Evolutionary conservation across 1,140 invertebrate species (phyloP).

Genomic region (Nautilus pompilius): DNA sequence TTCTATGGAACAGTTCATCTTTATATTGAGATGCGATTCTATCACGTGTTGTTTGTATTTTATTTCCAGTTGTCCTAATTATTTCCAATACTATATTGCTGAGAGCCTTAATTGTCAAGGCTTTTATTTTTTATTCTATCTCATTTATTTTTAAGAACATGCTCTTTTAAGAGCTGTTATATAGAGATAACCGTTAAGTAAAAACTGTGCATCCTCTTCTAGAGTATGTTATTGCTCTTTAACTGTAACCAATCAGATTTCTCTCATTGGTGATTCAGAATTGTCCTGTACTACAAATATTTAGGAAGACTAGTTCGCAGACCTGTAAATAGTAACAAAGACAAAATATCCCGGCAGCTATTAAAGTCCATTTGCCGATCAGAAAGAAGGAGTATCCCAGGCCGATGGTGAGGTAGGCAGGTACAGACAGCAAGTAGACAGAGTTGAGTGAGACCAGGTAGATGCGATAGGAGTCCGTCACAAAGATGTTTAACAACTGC

Average conservation of each 20-base stretch:
- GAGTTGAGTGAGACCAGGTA: constrained; percentile 14
- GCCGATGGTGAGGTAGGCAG: constrained; percentile 16
- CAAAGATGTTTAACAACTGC: constrained; percentile 18
- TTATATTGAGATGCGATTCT: too few relatives aligned
- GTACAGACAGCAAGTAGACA: constrained; percentile 17
- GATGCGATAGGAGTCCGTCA: constrained; percentile 14
- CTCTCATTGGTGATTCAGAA: too few relatives aligned
- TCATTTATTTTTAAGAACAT: not conserved
- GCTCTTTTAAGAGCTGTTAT: not conserved
- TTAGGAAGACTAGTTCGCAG: not conserved
- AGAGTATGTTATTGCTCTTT: too few relatives aligned
- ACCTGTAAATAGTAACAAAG: constrained; percentile 20
- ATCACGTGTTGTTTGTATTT: too few relatives aligned
- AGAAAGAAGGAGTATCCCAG: constrained; percentile 13
- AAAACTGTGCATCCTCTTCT: not conserved
- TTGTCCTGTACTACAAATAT: too few relatives aligned
- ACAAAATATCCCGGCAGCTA: constrained; percentile 13
- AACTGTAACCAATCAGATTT: too few relatives aligned
- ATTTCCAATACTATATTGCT: too few relatives aligned
- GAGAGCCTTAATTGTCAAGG: too few relatives aligned
- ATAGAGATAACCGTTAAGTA: not conserved
- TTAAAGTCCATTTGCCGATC: constrained; percentile 16
- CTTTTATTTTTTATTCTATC: too few relatives aligned
- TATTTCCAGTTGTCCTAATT: too few relatives aligned
- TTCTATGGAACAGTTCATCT: too few relatives aligned